Percentiles rank a stretch among this genome's conserved stretches.
Evolutionary conservation across 2,797 vertebrate species (phyloP).

Genomic region (Agapornis canus): DNA sequence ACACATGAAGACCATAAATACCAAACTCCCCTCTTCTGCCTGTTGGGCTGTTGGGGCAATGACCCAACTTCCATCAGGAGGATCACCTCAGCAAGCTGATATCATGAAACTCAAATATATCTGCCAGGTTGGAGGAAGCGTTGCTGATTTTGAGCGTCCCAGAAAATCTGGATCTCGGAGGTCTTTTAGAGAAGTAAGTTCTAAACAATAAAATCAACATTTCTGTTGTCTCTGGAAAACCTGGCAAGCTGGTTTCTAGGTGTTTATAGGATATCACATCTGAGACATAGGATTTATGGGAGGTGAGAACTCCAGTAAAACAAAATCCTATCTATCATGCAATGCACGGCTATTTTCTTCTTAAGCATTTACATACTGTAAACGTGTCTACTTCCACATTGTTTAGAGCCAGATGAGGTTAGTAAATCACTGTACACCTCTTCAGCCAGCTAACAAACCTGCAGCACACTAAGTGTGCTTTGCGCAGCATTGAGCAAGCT

Average conservation of each 20-base stretch:
- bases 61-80: background rate
- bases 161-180: background rate
- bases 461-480: rapidly evolving
- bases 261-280: background rate
- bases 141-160: background rate
- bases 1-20: background rate
- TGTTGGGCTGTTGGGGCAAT: background rate
- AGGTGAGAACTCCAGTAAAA: background rate
- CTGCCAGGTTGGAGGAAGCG: rapidly evolving
- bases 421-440: background rate
- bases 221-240: background rate
- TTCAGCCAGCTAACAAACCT: background rate
- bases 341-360: background rate
- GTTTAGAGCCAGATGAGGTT: background rate
- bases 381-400: background rate
- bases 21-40: background rate
- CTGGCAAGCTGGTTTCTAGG: background rate
- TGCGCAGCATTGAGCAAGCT: rapidly evolving
- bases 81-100: background rate
- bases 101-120: background rate
- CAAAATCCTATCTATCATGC: background rate
- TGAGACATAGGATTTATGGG: background rate
- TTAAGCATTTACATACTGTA: background rate
- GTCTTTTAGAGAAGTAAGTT: background rate
- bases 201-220: background rate